Conservation (phyloP, 2,888 invertebrate species). For the Calameuta filiformis region DNA sequence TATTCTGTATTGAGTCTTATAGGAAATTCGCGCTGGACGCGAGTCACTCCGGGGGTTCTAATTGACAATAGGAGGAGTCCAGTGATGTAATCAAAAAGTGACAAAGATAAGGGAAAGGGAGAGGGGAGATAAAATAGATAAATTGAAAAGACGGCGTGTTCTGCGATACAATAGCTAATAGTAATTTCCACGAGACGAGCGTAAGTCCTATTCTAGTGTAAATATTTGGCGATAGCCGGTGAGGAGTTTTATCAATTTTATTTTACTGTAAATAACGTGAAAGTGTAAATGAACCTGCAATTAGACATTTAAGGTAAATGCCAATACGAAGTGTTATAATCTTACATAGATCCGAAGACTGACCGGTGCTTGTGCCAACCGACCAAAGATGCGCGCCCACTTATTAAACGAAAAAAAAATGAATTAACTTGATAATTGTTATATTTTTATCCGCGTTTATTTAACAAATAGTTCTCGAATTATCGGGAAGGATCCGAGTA, state of each 20-base stretch:
- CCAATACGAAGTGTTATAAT: constrained; percentile 32
- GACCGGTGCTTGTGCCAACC: constrained; percentile 63
- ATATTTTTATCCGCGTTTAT: constrained; percentile 36
- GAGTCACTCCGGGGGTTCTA: constrained; percentile 13
- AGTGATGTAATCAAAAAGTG: not conserved
- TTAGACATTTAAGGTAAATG: constrained; percentile 4
- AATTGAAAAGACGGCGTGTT: not conserved
- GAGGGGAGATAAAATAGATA: not conserved
- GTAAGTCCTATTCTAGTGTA: not conserved
- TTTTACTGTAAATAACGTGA: constrained; percentile 40
- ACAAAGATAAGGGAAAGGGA: not conserved
- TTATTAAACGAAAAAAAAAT: constrained; percentile 26
- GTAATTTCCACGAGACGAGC: not conserved
- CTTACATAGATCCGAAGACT: constrained; percentile 61
- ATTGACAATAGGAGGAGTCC: constrained; percentile 2
- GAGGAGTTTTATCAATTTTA: not conserved
- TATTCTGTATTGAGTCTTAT: not conserved
- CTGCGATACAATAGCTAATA: constrained; percentile 2
- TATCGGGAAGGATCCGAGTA: constrained; percentile 12
- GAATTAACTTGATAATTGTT: constrained; percentile 22
- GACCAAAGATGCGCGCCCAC: constrained; percentile 56
- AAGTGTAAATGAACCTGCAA: not conserved
- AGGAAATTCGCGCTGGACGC: constrained; percentile 45
- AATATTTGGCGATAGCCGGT: not conserved
- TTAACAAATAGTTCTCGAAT: constrained; percentile 19